These are phyloP conservation scores for Aphyosemion australe DNA, from an alignment of 2,113 vertebrate species.

Conservation along the genomic window DNA sequence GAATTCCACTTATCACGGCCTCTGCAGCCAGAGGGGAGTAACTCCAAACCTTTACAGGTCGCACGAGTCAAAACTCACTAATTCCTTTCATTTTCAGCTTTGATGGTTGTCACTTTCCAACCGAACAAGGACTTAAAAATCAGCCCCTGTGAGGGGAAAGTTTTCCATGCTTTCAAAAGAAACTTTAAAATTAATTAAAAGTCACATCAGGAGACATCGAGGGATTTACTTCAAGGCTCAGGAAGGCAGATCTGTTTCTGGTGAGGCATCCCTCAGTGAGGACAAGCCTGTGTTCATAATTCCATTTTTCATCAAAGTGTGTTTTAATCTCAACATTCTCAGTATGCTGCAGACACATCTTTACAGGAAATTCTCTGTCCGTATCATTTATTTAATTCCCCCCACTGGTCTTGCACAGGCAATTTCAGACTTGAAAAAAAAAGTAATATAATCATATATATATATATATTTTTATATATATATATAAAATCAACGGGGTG, in stretches of 20 bases:
- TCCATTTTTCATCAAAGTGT: constrained; percentile 78
- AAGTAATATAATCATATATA: too few species aligned
- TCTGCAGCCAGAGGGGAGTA: constrained; percentile 20
- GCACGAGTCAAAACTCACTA: background rate
- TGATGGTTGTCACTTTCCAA: constrained; percentile 20
- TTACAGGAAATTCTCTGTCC: constrained; percentile 58
- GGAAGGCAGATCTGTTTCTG: constrained; percentile 52
- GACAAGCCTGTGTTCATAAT: constrained; percentile 70
- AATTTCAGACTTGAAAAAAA: constrained; percentile 47
- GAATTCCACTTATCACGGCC: constrained; percentile 27
- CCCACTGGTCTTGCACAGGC: constrained; percentile 25
- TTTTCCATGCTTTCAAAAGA: constrained; percentile 56
- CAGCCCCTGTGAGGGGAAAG: constrained; percentile 44
- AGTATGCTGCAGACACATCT: constrained; percentile 58
- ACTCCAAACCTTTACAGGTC: constrained; percentile 22
- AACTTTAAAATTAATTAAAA: constrained; percentile 77
- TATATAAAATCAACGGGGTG: background rate
- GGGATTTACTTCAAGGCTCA: constrained; percentile 75
- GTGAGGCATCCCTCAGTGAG: constrained; percentile 60
- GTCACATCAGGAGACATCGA: constrained; percentile 72
- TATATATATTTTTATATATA: too few species aligned
- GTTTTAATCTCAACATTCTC: constrained; percentile 72
- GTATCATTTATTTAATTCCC: constrained; percentile 56
- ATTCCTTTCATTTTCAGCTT: background rate
- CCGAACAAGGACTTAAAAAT: constrained; percentile 51